Evolutionary conservation across 2,888 invertebrate species (phyloP).

Genomic region (Luperina testacea): DNA sequence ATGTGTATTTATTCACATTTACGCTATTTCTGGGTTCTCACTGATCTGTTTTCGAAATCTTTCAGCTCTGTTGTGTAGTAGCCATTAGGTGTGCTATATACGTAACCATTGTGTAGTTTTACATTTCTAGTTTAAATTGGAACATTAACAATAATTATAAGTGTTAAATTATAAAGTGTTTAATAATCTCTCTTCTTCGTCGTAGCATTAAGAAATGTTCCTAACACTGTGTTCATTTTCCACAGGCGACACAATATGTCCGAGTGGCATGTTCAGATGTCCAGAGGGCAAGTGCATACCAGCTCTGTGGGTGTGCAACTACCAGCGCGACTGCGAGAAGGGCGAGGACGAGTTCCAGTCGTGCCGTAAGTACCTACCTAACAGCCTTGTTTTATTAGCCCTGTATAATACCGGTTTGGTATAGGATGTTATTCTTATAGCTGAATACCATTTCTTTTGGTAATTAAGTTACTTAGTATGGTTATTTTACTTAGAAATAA

Average conservation of each 20-base stretch:
- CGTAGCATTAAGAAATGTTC: background rate
- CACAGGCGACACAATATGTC: conserved; percentile 91
- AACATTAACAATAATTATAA: background rate
- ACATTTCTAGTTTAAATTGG: background rate
- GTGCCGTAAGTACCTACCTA: conserved; percentile 93
- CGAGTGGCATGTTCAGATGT: conserved; percentile 94
- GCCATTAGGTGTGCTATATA: background rate
- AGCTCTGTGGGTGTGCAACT: conserved; percentile 96
- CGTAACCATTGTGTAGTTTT: background rate
- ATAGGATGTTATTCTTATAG: background rate
- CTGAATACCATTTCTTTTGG: background rate
- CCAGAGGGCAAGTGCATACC: conserved; percentile 97
- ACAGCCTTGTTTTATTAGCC: conserved; percentile 34
- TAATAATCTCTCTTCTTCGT: background rate
- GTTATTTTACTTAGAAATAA: background rate
- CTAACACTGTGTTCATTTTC: conserved; percentile 26
- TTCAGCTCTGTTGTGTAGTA: background rate
- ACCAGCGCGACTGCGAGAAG: conserved; percentile 97
- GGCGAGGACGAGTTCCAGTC: conserved; percentile 97
- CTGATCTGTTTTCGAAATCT: background rate
- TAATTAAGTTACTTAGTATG: background rate
- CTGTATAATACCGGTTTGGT: background rate
- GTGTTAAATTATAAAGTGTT: background rate
- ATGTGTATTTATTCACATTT: background rate
- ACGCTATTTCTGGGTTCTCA: background rate